Percentiles rank a stretch among this genome's conserved stretches.
These are phyloP conservation scores for Myripristis jacobus DNA, from an alignment of 2,797 vertebrate species.

Conservation along the genomic window DNA sequence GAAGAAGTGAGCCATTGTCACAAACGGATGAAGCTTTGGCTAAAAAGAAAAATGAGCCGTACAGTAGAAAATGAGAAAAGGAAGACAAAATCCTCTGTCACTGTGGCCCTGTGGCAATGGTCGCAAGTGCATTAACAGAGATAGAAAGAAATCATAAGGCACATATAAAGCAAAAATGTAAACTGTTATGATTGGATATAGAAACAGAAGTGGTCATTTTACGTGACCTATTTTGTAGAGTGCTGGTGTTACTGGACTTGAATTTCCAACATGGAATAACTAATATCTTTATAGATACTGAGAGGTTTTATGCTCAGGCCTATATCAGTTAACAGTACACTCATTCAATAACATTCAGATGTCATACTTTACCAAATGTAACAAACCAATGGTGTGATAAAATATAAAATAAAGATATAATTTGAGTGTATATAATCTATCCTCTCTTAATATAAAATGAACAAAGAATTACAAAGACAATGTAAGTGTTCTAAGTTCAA, in stretches of 20 bases:
- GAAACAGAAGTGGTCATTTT: slow-evolving; percentile 17
- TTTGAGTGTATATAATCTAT: background rate
- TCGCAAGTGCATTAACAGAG: slow-evolving; percentile 28
- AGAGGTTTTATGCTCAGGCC: slow-evolving; percentile 30
- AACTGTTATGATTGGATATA: slow-evolving; percentile 46
- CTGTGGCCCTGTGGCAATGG: slow-evolving; percentile 9
- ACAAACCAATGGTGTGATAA: background rate
- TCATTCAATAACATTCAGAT: slow-evolving; percentile 23
- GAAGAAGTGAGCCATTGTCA: slow-evolving; percentile 60
- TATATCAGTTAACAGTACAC: slow-evolving; percentile 1
- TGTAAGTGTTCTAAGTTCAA: slow-evolving; percentile 9
- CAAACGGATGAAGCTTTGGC: slow-evolving; percentile 46
- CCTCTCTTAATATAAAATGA: no score
- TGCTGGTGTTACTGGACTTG: slow-evolving; percentile 40
- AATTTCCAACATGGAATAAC: slow-evolving; percentile 57
- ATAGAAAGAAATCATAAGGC: slow-evolving; percentile 56
- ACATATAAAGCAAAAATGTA: slow-evolving; percentile 37
- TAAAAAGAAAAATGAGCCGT: slow-evolving; percentile 20
- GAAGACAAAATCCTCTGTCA: background rate
- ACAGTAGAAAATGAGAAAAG: slow-evolving; percentile 6
- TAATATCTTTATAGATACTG: slow-evolving; percentile 28
- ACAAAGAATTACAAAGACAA: background rate
- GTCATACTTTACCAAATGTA: slow-evolving; percentile 11
- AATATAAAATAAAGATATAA: background rate
- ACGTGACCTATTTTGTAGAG: slow-evolving; percentile 26